Base-by-base conservation (phyloP, 2,113 vertebrate species). In the Myrmecophaga tridactyla region DNA sequence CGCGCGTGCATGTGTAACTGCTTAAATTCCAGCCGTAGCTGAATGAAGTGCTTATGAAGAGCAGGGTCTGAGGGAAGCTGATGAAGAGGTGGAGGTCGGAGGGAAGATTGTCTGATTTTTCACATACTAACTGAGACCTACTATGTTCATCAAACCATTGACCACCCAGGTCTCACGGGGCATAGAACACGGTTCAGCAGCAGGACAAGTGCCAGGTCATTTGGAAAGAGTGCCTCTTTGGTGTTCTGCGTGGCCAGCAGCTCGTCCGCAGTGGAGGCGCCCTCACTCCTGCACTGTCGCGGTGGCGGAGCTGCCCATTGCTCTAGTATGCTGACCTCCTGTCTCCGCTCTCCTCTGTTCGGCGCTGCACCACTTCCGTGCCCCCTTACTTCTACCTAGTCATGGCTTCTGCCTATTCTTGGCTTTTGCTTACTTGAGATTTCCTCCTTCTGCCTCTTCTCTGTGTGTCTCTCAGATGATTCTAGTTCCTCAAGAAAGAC, bases 201-300 rank as follows among this genome's bases (percentile, higher is more conserved):
- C 53, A 56, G 53, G 53, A 20, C 53, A 29, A 9, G 34, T 25
- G 46, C 72, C 10, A 39, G 9, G 3, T 31, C 46, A 9, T 4
- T 41, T 20, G 1, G 21, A 46, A 63, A 29, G 5, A 7, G 3
- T 10, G 82, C 70, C 1, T 27, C 43, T 53, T 53, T 0, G 1
- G 20, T 0, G 7, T 20, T 29, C 20, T 0, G 6, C 0, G 1
- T 8, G 12, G 18, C 17, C 41, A 2, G 25, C 17, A 3, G 27
- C 39, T 6, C 14, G 70, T 6, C 14, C 14, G 63, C 36, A 12
- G 75, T 67, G 2, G 56, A 34, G 1, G 75, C 1, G 0, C 10
- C 46, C 41, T n/a, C 27, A 80, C 75, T 31, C 46, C 41, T 34
- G 48, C 15, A 4, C 60, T 27, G 7, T 39, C 27, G 1, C 0